Evolutionary conservation across 2,113 vertebrate genomes (phyloP).

Genomic region (Petroica traversi): DNA sequence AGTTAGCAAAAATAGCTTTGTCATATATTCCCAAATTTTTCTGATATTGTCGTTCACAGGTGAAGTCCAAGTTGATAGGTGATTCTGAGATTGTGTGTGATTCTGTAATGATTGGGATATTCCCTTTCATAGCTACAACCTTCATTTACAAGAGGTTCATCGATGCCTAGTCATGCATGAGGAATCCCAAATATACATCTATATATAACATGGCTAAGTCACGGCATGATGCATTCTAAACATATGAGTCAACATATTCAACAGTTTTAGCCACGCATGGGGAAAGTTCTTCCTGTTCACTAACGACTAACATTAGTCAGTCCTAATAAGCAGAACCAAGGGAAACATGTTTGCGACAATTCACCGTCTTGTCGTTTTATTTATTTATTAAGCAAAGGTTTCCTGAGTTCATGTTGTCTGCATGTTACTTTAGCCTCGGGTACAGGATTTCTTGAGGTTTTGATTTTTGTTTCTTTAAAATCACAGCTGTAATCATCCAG

Average conservation of each 20-base stretch:
- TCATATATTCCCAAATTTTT: not conserved
- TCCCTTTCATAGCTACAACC: not conserved
- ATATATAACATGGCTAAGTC: not conserved
- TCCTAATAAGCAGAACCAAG: not conserved
- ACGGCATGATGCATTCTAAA: not conserved
- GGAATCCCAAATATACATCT: not conserved
- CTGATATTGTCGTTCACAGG: not conserved
- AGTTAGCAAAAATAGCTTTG: not conserved
- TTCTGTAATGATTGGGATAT: not conserved
- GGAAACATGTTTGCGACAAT: not conserved
- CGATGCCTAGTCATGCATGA: not conserved
- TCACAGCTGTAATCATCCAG: not conserved
- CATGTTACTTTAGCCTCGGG: not conserved
- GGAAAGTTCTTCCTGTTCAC: conserved; percentile 9
- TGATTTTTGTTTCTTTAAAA: not conserved
- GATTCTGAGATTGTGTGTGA: not conserved
- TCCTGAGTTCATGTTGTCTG: not conserved
- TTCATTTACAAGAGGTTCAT: not conserved
- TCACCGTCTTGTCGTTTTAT: not conserved
- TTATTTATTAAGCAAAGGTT: not conserved
- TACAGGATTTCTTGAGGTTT: not conserved
- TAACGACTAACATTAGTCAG: not conserved
- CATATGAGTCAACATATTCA: conserved; percentile 39
- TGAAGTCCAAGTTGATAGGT: not conserved
- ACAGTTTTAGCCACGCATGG: not conserved